Conservation (phyloP, 2,113 vertebrate genomes). For the Xerus inauris region DNA sequence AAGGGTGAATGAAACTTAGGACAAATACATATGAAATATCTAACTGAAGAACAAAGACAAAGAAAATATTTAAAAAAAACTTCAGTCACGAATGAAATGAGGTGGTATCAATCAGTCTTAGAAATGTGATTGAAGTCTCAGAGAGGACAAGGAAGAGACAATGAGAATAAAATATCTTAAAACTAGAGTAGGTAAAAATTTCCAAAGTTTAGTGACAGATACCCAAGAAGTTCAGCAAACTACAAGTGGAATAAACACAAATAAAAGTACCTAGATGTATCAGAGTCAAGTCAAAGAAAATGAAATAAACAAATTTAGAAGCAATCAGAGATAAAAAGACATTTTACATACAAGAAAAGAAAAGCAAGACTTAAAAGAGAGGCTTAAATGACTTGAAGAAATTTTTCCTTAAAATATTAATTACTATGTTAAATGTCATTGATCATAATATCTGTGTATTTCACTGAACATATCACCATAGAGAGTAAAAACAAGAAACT, state of each 20-base stretch:
- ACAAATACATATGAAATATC: background rate
- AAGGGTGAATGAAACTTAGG: background rate
- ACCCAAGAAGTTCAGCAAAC: background rate
- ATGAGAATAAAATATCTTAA: background rate
- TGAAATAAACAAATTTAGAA: background rate
- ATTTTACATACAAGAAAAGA: background rate
- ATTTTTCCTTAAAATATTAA: background rate
- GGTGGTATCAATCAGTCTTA: background rate
- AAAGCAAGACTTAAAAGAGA: background rate
- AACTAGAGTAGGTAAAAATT: background rate
- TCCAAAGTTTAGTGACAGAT: background rate
- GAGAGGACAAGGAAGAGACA: background rate
- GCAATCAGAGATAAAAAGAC: background rate
- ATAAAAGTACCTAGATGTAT: background rate
- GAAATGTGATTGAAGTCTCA: background rate
- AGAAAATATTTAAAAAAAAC: background rate
- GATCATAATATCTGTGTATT: background rate
- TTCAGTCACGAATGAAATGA: background rate
- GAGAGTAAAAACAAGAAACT: background rate
- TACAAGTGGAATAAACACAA: background rate
- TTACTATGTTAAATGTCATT: background rate
- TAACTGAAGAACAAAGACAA: background rate
- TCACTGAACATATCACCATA: background rate
- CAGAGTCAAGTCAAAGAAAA: background rate
- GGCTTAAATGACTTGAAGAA: background rate